Conservation (phyloP, 2,113 vertebrate genomes). For the Notothenia rossii region DNA sequence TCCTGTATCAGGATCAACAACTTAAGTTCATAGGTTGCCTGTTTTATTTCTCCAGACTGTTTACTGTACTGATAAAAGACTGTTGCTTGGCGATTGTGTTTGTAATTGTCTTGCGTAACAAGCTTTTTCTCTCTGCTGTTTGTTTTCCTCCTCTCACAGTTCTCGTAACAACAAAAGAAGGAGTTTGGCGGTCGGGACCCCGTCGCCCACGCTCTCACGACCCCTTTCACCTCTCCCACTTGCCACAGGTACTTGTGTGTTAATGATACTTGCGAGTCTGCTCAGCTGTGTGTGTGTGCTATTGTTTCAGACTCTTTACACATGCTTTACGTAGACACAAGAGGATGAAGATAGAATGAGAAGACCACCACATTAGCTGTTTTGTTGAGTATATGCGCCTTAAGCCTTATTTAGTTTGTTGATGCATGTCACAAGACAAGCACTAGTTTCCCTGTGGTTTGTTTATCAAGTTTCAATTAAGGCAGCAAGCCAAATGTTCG, state of each 20-base stretch:
- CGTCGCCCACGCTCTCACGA: constrained; percentile 92
- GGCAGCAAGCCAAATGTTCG: background rate
- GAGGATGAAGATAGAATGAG: background rate
- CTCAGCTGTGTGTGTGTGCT: background rate
- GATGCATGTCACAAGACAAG: constrained; percentile 41
- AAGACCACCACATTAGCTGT: background rate
- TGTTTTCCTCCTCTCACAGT: constrained; percentile 73
- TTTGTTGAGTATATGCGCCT: background rate
- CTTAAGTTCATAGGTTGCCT: background rate
- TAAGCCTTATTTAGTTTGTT: constrained; percentile 9
- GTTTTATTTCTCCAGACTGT: constrained; percentile 7
- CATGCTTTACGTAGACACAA: background rate
- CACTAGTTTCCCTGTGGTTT: constrained; percentile 9
- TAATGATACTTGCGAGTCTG: background rate
- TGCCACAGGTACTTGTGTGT: constrained; percentile 86
- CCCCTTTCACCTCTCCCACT: constrained; percentile 93
- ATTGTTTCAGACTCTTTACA: background rate
- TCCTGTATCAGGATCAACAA: constrained; percentile 1
- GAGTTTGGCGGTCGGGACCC: constrained; percentile 91
- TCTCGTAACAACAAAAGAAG: constrained; percentile 93
- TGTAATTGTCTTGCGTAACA: constrained; percentile 5
- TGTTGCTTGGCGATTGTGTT: constrained; percentile 5
- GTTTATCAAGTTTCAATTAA: background rate
- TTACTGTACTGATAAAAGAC: constrained; percentile 23
- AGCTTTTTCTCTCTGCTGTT: constrained; percentile 29